Evolutionary conservation across 2,888 invertebrate species (phyloP), one percentile per base, ranked within the genome.

Genomic region (Coleophora flavipennella): DNA sequence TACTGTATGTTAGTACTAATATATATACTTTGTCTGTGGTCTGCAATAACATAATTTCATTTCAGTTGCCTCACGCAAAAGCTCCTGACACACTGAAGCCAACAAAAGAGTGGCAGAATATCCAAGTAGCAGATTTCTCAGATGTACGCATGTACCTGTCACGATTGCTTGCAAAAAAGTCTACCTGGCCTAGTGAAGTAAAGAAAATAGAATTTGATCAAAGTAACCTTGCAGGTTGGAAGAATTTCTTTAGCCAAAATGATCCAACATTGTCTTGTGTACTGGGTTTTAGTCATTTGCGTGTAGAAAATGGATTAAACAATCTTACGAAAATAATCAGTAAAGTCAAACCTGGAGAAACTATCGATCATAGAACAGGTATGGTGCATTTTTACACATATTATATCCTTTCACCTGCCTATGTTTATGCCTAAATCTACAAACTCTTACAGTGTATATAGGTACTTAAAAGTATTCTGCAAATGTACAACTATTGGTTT

Each of bases 101-200:
- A 32, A 83, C 83, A 29, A 74, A 71, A 41, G 86, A 89, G 56
- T 93, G 93, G 92, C 91, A 92, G 68, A 83, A 87, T 43, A 73
- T 85, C 43, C 91, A 92, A 69, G 74, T 91, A 1, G 85, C 88
- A 8, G 87, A 92, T 52, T 93, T 93, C 67, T 88, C 89, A 7
- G 72, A 87, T 32, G 60, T 90, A 2, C 81, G 91, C 56, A 72
- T 87, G 60, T 87, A 88, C 39, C 58, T 89, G 39, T 67, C 73
- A 12, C 55, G 67, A n/a, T 50, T 78, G 46, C 48, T 58, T 12
- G 50, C 56, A 2, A 68, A 68, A 20, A 65, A 56, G 45, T 50
- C 57, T 6, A 28, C 46, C 26, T 67, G 65, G 59, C 56, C 62
- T 8, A 46, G 41, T 31, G 53, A 59, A 39, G 43, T 70, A 26